Conservation (phyloP, 2,797 vertebrate species). For the Coluber constrictor region DNA sequence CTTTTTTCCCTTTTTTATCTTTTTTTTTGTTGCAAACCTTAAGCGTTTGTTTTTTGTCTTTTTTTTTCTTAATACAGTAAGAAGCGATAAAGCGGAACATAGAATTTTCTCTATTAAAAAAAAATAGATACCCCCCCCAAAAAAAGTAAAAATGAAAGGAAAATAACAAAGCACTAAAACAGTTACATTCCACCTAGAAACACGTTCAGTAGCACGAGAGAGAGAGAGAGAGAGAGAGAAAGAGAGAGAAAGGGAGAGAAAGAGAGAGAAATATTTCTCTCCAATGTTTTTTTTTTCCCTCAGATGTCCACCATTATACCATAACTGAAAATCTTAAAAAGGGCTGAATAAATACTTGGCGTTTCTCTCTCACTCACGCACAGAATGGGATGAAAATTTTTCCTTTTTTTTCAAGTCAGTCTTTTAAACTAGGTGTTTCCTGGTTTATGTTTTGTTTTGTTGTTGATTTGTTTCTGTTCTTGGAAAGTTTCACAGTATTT, state of each 20-base stretch:
- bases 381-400: constrained; percentile 19
- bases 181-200: constrained; percentile 86
- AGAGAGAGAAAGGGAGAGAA: neutral
- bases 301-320: constrained; percentile 15
- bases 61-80: constrained; percentile 45
- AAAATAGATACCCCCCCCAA: constrained; percentile 68
- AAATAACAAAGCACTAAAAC: constrained; percentile 71
- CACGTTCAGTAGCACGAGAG: constrained; percentile 42
- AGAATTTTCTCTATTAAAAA: constrained; percentile 83
- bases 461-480: constrained; percentile 30
- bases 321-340: constrained; percentile 15
- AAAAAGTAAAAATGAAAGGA: neutral
- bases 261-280: neutral
- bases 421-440: constrained; percentile 69
- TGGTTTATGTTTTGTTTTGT: constrained; percentile 12
- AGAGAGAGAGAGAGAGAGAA: constrained; percentile 17
- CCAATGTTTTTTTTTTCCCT: neutral
- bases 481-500: constrained; percentile 84
- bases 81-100: constrained; percentile 82
- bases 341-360: neutral
- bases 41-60: constrained; percentile 44
- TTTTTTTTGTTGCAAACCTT: constrained; percentile 48
- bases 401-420: constrained; percentile 35
- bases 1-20: constrained; percentile 68
- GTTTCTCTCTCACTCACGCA: constrained; percentile 44